Evolutionary conservation across 2,888 invertebrate species (phyloP), one percentile per base, ranked within the genome.

Genomic region (Diadegma fenestrale): DNA sequence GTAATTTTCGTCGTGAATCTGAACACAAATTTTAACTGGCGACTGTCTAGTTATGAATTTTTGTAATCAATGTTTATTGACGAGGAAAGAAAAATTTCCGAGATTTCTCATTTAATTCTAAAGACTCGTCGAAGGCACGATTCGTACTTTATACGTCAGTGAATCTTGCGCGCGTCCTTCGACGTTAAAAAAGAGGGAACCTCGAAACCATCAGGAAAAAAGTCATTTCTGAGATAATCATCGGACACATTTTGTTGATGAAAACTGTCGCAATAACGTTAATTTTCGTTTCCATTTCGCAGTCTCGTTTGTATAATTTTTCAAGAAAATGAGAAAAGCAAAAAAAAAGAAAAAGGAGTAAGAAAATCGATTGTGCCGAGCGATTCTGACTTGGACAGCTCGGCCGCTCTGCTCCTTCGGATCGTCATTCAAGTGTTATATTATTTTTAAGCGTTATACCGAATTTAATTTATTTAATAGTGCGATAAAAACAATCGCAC

Each of bases 401-500:
- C 77, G 73, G 22, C 30, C 75, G n/a, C 64, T 54, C 66, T 71
- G 78, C 63, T 71, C 75, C 41, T 68, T 58, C 37, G 30, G 37
- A 37, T 73, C 80, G 66, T 71, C 84, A 66, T 71, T 33, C 64
- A 79, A 83, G 76, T 85, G 85, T 85, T 85, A 82, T 85, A 82
- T 85, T 85, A 85, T 85, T 85, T 85, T 77, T 85, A 85, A 85
- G 85, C 80, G 85, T 85, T 85, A 68, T 72, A 80, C 64, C 72
- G 82, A 85, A 80, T 85, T 80, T 85, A 82, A 85, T 85, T 85
- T 85, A 85, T 85, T 85, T 80, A n/a, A 71, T 85, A 71, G 78
- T 58, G 64, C 75, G 73, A 85, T 81, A 75, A 82, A 66, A 48
- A 43, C 19, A 26, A 22, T 26, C 45, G 37, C 43, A 73, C 48